These are phyloP conservation scores for Hyperopisus bebe DNA, from an alignment of 2,113 vertebrate genomes.

Conservation along the genomic window DNA sequence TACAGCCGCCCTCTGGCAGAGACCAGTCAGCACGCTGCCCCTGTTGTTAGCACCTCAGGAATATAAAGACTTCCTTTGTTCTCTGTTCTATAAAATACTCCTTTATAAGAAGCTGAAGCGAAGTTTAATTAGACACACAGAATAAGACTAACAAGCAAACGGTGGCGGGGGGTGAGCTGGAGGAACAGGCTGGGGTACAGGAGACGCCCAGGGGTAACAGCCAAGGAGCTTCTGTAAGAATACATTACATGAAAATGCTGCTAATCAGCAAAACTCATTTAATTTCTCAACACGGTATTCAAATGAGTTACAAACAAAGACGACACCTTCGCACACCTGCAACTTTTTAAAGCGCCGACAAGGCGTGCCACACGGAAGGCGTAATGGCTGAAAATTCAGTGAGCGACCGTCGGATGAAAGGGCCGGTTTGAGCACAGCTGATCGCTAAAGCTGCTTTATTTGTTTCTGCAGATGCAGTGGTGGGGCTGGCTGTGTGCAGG, in stretches of 20 bases:
- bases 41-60: slow-evolving; percentile 11
- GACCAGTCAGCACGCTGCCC: not conserved
- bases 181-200: slow-evolving; percentile 18
- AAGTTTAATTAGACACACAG: slow-evolving; percentile 60
- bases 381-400: not conserved
- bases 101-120: slow-evolving; percentile 20
- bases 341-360: not conserved
- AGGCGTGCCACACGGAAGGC: not conserved
- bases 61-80: slow-evolving; percentile 19
- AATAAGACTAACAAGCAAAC: slow-evolving; percentile 56
- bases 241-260: slow-evolving; percentile 52
- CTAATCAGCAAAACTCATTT: slow-evolving; percentile 41
- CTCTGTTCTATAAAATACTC: slow-evolving; percentile 17
- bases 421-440: not conserved
- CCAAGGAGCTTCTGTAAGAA: slow-evolving; percentile 39
- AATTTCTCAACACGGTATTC: slow-evolving; percentile 10
- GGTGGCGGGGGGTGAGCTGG: slow-evolving; percentile 21
- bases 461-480: not conserved
- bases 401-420: not conserved
- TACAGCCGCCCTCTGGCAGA: not conserved
- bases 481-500: not conserved
- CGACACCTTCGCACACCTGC: slow-evolving; percentile 24
- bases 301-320: slow-evolving; percentile 18
- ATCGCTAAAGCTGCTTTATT: not conserved
- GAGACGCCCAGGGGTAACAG: slow-evolving; percentile 27